Evolutionary conservation across 1,140 invertebrate genomes (phyloP), one percentile per base, ranked within the genome.

Genomic region (Brachionus angularis): DNA sequence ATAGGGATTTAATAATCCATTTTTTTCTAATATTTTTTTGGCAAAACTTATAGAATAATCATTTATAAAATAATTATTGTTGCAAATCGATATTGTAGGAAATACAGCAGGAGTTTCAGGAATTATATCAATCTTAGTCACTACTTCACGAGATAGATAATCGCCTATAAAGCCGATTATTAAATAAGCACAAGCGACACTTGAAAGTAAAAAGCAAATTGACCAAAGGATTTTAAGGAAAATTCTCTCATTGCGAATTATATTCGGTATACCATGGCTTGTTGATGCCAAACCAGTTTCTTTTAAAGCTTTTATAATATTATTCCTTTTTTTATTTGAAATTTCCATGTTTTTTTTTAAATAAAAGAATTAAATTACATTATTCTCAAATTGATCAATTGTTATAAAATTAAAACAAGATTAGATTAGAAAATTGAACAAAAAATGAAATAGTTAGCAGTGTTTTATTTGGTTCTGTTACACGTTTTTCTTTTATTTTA

Each of bases 31-130:
- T 23, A 58, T 34, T 4, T 33, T 5, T 1, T 58, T 25, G 34
- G 23, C 16, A n/a, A 14, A 36, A 23, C 47, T 5, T 31, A 47
- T 5, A 5, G 62, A 31, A 47, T 25, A 46, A 18, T 46, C 33
- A 18, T 23, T 67, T 31, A 21, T 18, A 3, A 67, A 34, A 1
- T 39, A 29, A 12, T 67, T 50, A 5, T 29, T 33, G 29, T 14
- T 67, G 23, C 62, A 67, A 50, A 67, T 67, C 3, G 62, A 33
- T 1, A 67, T 47, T 2, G 62, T 67, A 2, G 62, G 62, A 47
- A 67, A 67, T 31, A 33, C 25, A 3, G 42, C 3, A 12, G 62
- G 62, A n/a, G 16, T 67, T 36, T 47, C 62, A 14, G 42, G 23
- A 5, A 47, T 29, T 12, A 67, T 29, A 3, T 50, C 27, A 18